Conservation (phyloP, 2,797 vertebrate genomes). For the Leontopithecus rosalia region DNA sequence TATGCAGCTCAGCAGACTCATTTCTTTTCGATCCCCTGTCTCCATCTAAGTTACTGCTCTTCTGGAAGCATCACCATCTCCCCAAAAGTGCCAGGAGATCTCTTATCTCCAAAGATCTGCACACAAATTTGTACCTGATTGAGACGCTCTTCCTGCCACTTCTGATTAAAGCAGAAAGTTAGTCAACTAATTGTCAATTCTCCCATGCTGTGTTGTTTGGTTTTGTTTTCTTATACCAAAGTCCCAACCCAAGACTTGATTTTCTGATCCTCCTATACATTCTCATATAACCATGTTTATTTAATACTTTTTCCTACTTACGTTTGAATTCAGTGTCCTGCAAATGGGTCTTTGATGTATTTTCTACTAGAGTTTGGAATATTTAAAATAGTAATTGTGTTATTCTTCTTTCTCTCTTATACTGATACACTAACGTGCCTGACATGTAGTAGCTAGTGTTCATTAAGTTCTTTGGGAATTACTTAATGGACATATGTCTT, state of each 20-base stretch:
- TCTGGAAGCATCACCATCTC: not conserved
- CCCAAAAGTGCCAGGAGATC: not conserved
- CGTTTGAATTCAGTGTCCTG: not conserved
- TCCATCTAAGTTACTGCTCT: not conserved
- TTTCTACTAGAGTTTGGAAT: not conserved
- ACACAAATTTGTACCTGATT: not conserved
- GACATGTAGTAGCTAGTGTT: not conserved
- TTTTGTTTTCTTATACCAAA: not conserved
- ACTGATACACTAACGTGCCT: too few relatives aligned
- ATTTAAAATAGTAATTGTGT: not conserved
- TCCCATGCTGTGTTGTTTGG: not conserved
- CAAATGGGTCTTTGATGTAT: not conserved
- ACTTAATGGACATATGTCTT: too few relatives aligned
- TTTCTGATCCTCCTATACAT: not conserved
- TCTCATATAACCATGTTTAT: not conserved
- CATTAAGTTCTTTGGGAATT: not conserved
- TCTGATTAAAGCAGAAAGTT: not conserved
- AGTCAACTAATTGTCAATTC: not conserved
- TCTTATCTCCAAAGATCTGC: not conserved
- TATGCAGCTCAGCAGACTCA: fast-evolving
- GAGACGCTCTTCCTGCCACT: not conserved
- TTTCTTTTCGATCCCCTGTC: not conserved
- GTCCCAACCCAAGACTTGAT: not conserved
- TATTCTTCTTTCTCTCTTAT: not conserved
- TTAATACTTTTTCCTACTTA: not conserved